Evolutionary conservation across 2,888 invertebrate genomes (phyloP).

Genomic region (Cosmopolites sordidus): DNA sequence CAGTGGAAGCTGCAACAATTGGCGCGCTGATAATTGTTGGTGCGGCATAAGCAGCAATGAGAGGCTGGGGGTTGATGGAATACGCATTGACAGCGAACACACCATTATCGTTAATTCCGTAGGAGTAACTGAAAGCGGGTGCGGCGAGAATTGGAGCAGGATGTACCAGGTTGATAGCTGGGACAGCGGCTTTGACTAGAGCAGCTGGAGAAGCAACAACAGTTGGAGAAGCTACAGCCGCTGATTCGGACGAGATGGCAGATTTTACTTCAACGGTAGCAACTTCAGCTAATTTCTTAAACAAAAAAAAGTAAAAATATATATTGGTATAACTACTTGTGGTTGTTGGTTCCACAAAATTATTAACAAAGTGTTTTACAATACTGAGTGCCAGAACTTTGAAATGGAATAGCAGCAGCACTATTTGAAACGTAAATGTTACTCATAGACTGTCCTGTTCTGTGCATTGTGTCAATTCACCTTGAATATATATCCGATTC

Average conservation of each 20-base stretch:
- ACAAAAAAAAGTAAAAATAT: not conserved
- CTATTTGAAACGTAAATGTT: no score
- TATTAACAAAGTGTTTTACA: no score
- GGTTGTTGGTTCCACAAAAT: not conserved
- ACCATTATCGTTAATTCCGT: slow-evolving; percentile 20
- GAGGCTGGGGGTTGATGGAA: not conserved
- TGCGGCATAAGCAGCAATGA: slow-evolving; percentile 8
- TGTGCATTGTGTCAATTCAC: no score
- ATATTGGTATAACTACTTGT: not conserved
- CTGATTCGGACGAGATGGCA: slow-evolving; percentile 9
- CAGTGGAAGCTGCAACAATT: not conserved
- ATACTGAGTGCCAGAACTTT: no score
- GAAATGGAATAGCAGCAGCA: no score
- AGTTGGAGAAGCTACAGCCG: slow-evolving; percentile 16
- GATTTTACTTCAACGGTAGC: slow-evolving; percentile 12
- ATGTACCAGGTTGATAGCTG: not conserved
- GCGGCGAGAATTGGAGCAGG: slow-evolving; percentile 5
- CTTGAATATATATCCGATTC: no score
- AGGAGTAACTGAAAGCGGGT: slow-evolving; percentile 24
- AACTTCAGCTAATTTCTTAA: slow-evolving; percentile 9
- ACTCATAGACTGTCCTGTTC: no score
- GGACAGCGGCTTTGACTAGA: not conserved
- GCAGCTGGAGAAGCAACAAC: slow-evolving; percentile 16
- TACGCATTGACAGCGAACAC: slow-evolving; percentile 3
- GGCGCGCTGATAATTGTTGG: slow-evolving; percentile 10